Evolutionary conservation across 2,888 invertebrate species (phyloP), one percentile per base, ranked within the genome.

Genomic region (Pterostichus madidus): DNA sequence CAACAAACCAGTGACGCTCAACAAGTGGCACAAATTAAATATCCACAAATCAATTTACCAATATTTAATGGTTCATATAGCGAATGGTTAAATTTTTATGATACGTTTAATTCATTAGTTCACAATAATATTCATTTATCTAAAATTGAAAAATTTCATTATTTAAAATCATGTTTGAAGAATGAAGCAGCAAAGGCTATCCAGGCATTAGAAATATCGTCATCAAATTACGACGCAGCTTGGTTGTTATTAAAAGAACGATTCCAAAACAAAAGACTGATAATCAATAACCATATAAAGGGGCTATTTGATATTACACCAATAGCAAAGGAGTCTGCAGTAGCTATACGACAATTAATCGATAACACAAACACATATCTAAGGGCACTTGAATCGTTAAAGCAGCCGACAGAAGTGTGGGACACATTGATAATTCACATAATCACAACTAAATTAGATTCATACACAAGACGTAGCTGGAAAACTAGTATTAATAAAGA

Each of bases 331-430:
- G 68, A 79, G 52, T 83, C 79, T 17, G 8, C 44, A 39, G 24
- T 10, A 11, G 31, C 84, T 11, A 17, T 83, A 17, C 53, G 73
- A 7, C n/a, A 71, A n/a, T 64, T 76, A 24, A 39, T 68, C n/a
- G 84, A 82, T 39, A 46, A 46, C n/a, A 46, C 46, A 35, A 46
- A 80, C n/a, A 86, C 85, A 73, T 85, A 87, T 77, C 61, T 87
- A n/a, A 76, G 85, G 10, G 85, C 87, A 0, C 80, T 87, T 8
- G 84, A 84, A n/a, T 68, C 84, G 0, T 71, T 87, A 44, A 85
- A 84, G 8, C 84, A 86, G 53, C 83, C 85, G 2, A 84, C 84
- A n/a, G 83, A 86, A 1, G 24, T 83, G 1, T 87, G 86, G 86
- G 86, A 86, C 53, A 85, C 85, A n/a, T 44, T 85, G 1, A 11